Evolutionary conservation across 30 jellyfish, hydroid and myxozoan species (phyloP).

Genomic region (Calvadosia cruxmelitensis): DNA sequence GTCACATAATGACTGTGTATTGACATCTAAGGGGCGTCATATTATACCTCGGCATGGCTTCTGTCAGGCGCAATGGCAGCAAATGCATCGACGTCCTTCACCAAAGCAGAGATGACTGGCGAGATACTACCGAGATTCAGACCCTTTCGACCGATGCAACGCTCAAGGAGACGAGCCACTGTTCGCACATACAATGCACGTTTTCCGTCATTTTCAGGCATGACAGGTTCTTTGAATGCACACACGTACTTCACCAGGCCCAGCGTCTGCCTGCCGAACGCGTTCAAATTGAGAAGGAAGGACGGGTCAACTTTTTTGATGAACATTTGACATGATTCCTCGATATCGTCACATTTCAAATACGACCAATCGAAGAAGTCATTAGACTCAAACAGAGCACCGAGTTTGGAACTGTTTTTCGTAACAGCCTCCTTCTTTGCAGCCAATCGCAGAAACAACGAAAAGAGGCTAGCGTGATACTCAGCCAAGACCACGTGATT

Average conservation of each 20-base stretch:
- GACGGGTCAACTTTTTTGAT: background rate
- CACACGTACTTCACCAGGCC: background rate
- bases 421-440: background rate
- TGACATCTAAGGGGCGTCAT: too few relatives aligned
- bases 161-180: background rate
- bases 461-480: background rate
- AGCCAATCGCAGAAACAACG: background rate
- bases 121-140: background rate
- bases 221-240: background rate
- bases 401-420: background rate
- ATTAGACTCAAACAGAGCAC: background rate
- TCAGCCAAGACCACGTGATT: background rate
- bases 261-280: background rate
- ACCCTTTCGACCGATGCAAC: background rate
- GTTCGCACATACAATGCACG: background rate
- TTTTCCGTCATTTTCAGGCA: background rate
- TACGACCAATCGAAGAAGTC: background rate
- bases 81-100: background rate
- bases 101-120: background rate
- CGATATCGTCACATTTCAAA: background rate
- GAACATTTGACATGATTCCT: background rate
- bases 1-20: too few relatives aligned
- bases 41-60: conserved; percentile 1
- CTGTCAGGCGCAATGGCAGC: background rate
- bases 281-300: background rate